Conservation (phyloP, 92 coral and sea anemone genomes). For the Virgularia gustaviana region DNA sequence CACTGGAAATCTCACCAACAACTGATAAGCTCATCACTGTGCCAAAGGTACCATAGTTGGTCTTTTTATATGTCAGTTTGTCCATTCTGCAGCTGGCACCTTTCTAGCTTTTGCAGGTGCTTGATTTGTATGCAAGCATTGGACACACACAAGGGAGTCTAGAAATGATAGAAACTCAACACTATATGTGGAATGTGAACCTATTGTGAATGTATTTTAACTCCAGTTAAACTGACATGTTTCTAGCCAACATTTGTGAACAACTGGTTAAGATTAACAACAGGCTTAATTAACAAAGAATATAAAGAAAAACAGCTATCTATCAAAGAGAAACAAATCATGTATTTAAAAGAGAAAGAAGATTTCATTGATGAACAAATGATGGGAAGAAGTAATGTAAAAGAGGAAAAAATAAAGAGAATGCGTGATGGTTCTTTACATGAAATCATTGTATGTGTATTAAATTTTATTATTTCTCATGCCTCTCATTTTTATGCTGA, state of each 20-base stretch:
- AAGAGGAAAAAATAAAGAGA: too few species aligned
- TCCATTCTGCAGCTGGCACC: too few species aligned
- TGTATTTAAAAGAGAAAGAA: slow-evolving; percentile 69
- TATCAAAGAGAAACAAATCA: slow-evolving; percentile 63
- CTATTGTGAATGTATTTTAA: not conserved
- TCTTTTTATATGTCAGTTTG: not conserved
- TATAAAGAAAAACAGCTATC: slow-evolving; percentile 68
- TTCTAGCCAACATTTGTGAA: slow-evolving; percentile 54
- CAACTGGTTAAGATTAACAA: slow-evolving; percentile 66
- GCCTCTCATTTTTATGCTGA: too few species aligned
- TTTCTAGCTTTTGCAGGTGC: too few species aligned
- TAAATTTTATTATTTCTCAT: not conserved
- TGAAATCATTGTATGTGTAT: not conserved
- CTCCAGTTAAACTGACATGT: not conserved
- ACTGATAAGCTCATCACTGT: slow-evolving; percentile 40
- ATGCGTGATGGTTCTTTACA: not conserved
- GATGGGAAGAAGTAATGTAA: too few species aligned
- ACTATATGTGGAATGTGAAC: too few species aligned
- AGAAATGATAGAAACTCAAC: too few species aligned
- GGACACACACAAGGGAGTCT: too few species aligned
- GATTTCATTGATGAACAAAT: slow-evolving; percentile 70
- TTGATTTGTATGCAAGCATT: too few species aligned
- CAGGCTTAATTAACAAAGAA: slow-evolving; percentile 72
- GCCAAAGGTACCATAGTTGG: slow-evolving; percentile 60
- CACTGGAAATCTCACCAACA: slow-evolving; percentile 44